Percentiles rank a stretch among this genome's conserved stretches.
Conservation (phyloP, 2,797 vertebrate genomes). For the Sebastiscus albofasciatus region DNA sequence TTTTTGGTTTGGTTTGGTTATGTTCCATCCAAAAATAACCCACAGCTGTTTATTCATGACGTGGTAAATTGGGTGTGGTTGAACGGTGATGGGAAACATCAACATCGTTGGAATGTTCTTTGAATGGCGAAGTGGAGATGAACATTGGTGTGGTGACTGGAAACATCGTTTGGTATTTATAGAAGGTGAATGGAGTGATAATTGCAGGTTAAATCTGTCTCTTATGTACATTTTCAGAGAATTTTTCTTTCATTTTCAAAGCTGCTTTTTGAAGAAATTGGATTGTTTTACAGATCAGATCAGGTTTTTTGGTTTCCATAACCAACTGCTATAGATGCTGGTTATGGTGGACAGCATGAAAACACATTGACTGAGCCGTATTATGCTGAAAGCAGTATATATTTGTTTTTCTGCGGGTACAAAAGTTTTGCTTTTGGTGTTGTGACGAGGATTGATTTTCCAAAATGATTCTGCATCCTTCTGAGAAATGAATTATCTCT, state of each 20-base stretch:
- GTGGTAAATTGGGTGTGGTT: neutral
- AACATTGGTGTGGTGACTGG: neutral
- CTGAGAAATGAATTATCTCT: neutral
- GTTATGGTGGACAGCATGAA: neutral
- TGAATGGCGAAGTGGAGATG: neutral
- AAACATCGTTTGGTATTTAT: neutral
- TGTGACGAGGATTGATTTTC: neutral
- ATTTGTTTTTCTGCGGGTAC: neutral
- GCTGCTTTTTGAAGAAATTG: neutral
- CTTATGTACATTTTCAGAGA: neutral
- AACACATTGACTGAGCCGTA: rapidly evolving
- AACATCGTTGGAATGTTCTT: neutral
- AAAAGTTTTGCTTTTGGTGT: neutral
- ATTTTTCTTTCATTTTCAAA: neutral
- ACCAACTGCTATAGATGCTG: no score
- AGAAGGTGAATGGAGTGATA: neutral
- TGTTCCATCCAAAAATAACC: neutral
- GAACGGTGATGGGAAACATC: neutral
- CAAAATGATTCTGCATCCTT: neutral
- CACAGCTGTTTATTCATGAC: neutral
- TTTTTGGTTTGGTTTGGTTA: neutral
- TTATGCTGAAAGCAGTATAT: neutral
- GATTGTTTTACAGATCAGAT: neutral
- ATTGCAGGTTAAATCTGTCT: neutral
- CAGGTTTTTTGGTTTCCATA: neutral